A percentile compares a stretch with the other conserved stretches of the same genome.
These are phyloP conservation scores for Xanthia togata DNA, from an alignment of 2,888 invertebrate species.

Conservation along the genomic window DNA sequence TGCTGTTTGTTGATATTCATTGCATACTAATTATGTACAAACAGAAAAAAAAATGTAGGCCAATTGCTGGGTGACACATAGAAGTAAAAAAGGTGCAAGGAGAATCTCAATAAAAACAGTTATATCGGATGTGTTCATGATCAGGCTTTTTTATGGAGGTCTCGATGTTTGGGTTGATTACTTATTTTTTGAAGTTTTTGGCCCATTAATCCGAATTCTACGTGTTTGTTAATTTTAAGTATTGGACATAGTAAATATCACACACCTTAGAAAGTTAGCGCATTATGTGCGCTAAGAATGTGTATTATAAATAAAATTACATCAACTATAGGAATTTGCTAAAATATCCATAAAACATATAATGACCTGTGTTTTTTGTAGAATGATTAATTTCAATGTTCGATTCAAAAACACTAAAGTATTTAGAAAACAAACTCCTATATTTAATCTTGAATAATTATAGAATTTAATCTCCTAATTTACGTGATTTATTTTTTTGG, in stretches of 20 bases:
- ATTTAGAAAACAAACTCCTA: conserved; percentile 32
- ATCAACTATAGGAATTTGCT: neutral
- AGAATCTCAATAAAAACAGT: too few relatives aligned
- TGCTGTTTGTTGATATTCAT: neutral
- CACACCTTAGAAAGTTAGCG: conserved; percentile 1
- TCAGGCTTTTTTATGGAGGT: too few relatives aligned
- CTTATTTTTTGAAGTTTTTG: neutral
- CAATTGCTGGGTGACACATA: too few relatives aligned
- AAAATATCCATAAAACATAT: neutral
- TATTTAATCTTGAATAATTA: conserved; percentile 54
- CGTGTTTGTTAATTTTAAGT: neutral
- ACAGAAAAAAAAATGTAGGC: neutral
- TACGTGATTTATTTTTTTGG: conserved; percentile 49
- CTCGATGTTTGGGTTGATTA: too few relatives aligned
- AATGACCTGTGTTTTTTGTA: conserved; percentile 23
- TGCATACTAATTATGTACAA: neutral
- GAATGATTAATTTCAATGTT: conserved; percentile 30
- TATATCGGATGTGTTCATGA: too few relatives aligned
- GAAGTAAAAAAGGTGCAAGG: too few relatives aligned
- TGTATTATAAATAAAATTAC: neutral
- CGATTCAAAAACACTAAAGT: conserved; percentile 28
- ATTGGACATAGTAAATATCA: neutral
- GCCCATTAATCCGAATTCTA: neutral
- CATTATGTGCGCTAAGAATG: neutral
- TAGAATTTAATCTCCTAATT: conserved; percentile 42